phyloP scores from a whole-genome alignment of 2,888 invertebrate genomes.

The Luperina nickerlii region DNA sequence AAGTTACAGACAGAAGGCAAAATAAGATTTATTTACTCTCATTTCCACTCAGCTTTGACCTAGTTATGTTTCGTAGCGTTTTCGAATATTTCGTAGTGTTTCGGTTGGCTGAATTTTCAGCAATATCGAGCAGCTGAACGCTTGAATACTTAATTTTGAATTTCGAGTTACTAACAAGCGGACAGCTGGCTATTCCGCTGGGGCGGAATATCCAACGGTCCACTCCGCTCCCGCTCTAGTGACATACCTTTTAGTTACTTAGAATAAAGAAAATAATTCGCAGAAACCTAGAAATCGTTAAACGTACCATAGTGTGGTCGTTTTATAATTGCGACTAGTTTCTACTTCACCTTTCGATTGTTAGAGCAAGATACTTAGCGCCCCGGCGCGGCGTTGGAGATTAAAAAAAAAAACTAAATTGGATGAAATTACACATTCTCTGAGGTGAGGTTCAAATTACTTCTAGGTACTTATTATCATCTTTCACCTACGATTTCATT shows the following conservation, averaged over 20 bases:
- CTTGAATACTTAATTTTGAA: neutral
- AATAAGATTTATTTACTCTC: neutral
- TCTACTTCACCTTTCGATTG: slow-evolving; percentile 65
- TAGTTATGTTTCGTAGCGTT: neutral
- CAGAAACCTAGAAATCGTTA: slow-evolving; percentile 50
- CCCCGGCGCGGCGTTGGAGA: slow-evolving; percentile 13
- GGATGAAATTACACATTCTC: slow-evolving; percentile 84
- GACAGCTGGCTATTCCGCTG: neutral
- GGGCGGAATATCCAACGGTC: too few relatives aligned
- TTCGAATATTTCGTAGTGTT: neutral
- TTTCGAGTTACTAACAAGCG: neutral
- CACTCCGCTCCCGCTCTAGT: neutral
- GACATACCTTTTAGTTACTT: neutral
- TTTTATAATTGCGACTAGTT: slow-evolving; percentile 66
- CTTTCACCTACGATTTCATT: slow-evolving; percentile 77
- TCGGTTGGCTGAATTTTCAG: neutral
- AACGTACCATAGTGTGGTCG: slow-evolving; percentile 28
- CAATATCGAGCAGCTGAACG: too few relatives aligned
- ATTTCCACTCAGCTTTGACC: neutral
- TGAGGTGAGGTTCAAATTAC: slow-evolving; percentile 76
- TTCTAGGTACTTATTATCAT: slow-evolving; percentile 71
- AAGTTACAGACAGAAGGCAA: slow-evolving; percentile 1
- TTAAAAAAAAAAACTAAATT: slow-evolving; percentile 77
- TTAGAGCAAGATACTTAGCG: slow-evolving; percentile 57
- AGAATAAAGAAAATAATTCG: slow-evolving; percentile 38